Evolutionary conservation across 2,113 vertebrate genomes (phyloP), one percentile per base, ranked within the genome.

Genomic region (Castor canadensis): DNA sequence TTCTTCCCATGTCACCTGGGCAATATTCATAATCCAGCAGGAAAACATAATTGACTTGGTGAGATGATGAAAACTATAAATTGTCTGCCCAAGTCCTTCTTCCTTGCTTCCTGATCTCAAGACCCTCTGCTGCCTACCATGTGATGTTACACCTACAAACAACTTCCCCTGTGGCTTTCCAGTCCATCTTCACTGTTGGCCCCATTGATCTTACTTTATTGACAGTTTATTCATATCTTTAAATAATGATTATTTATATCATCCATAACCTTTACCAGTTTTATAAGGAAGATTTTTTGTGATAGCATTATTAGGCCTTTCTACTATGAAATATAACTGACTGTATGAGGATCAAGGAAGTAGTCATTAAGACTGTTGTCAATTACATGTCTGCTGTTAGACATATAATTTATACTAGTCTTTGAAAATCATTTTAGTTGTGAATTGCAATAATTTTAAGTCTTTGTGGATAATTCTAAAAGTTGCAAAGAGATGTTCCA

Each of bases 361-460:
- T 60, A 80, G 38, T 91, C 28, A 58, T 79, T 84, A 80, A 87
- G 87, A 49, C 24, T n/a, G 10, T 72, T n/a, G n/a, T n/a, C n/a
- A n/a, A n/a, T n/a, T n/a, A n/a, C n/a, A n/a, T n/a, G n/a, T n/a
- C n/a, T n/a, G n/a, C n/a, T n/a, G n/a, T n/a, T n/a, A n/a, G 87
- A 15, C 87, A 52, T 5, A 79, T 0, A 16, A 83, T 56, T 56
- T 30, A 26, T 9, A 67, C 17, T 3, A 93, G n/a, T 5, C 87
- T 96, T 92, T 95, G 22, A 20, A 94, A 95, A 60, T 11, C 69
- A 35, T 66, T 58, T 94, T 45, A 89, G 3, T 66, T 96, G 3
- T 20, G 94, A 89, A 60, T 16, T 5, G 43, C 32, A 71, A 67
- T 91, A 96, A 75, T 49, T 91, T n/a, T n/a, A n/a, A n/a, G n/a